Percentiles rank a stretch among this genome's conserved stretches.
phyloP scores from a whole-genome alignment of 2,888 invertebrate species.

The Leucozona laternaria region DNA sequence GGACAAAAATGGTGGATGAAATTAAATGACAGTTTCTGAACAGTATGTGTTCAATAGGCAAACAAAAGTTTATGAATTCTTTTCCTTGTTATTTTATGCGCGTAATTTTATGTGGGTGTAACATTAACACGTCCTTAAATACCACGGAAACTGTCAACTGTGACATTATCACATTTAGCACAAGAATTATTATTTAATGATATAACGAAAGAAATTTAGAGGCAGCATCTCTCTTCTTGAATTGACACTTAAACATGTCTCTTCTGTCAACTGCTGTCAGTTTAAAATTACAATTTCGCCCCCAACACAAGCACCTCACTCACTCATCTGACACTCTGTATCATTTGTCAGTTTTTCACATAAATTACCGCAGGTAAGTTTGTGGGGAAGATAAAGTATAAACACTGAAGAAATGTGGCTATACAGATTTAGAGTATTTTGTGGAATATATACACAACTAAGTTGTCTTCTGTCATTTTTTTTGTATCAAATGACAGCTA shows the following conservation, averaged over 20 bases:
- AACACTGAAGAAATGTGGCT: slow-evolving; percentile 5
- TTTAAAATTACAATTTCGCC: neutral
- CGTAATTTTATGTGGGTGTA: neutral
- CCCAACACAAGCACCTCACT: neutral
- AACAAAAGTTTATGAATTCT: neutral
- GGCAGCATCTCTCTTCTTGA: neutral
- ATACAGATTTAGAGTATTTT: neutral
- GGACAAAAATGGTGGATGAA: neutral
- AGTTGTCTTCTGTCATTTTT: slow-evolving; percentile 9
- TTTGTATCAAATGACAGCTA: slow-evolving; percentile 7
- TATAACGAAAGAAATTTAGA: neutral
- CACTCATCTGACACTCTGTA: neutral
- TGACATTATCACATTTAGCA: slow-evolving; percentile 8
- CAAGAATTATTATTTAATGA: slow-evolving; percentile 2
- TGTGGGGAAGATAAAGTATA: neutral
- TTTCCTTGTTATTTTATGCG: neutral
- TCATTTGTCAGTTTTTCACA: slow-evolving; percentile 20
- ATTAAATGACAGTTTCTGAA: slow-evolving; percentile 20
- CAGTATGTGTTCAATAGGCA: neutral
- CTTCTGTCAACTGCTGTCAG: slow-evolving; percentile 21
- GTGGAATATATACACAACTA: neutral
- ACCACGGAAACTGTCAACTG: neutral
- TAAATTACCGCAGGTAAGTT: neutral
- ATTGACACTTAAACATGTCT: slow-evolving; percentile 12
- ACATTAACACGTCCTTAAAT: slow-evolving; percentile 3